Base-by-base conservation (phyloP, 1,140 invertebrate genomes). In the Drosophila sechellia region DNA sequence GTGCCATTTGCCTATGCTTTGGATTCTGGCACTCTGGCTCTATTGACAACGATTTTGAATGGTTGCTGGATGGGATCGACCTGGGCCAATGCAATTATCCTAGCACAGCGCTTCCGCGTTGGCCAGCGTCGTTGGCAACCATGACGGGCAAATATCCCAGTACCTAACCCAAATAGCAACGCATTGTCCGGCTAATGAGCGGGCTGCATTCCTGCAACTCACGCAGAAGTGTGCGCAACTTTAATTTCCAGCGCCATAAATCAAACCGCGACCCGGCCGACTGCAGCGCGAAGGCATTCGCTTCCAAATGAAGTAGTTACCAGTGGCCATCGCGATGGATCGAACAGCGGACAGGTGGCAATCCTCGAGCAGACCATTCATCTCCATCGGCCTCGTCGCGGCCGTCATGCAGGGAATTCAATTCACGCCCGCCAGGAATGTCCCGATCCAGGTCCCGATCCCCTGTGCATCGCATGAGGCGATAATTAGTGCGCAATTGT, bases 401-500 rank as follows among this genome's bases (percentile, higher is more conserved):
- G 37, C 25, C 40, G 56, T 70, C 64, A 70, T 39, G 52, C 45
- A 46, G 50, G 59, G 60, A 75, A 75, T 75, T 75, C 60, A 65
- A 75, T 74, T 75, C 53, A 75, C 72, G 53, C 59, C 69, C 71
- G 58, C 58, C 45, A 75, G 59, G 72, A 75, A 75, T 75, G 58
- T 17, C 40, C 48, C 17, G 45, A 0, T 22, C 17, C 66, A 17
- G 17, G 5, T 58, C 27, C 11, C 31, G 31, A 31, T 31, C 20
- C 45, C 50, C 56, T 10, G 8, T 13, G 31, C 31, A 15, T 17
- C 27, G 45, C 52, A 39, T 15, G 43, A 66, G 65, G 63, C 40
- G 72, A 53, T 75, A 75, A 75, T 75, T 75, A 77, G 64, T 74
- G 64, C 40, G 37, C 72, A 55, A 60, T 70, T 77, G 56, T 68